These are phyloP conservation scores for Formica exsecta DNA, from an alignment of 1,140 invertebrate genomes.

Conservation along the genomic window DNA sequence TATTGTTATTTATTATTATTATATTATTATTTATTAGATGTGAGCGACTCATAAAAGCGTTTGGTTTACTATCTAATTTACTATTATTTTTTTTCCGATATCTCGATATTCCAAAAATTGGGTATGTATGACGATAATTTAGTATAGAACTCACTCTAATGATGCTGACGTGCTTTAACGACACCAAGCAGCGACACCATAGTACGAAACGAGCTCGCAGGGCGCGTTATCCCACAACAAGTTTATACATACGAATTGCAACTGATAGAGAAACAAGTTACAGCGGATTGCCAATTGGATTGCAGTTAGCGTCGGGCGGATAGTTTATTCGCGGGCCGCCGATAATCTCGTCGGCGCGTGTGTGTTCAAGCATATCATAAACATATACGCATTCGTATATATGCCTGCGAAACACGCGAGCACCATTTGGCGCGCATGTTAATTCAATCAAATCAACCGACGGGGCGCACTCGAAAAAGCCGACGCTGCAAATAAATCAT, in stretches of 20 bases:
- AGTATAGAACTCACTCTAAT: conserved; percentile 32
- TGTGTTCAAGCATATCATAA: conserved; percentile 55
- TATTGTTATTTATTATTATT: no score
- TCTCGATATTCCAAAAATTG: conserved; percentile 30
- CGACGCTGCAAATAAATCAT: conserved; percentile 54
- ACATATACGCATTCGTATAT: not conserved
- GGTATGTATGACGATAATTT: conserved; percentile 16
- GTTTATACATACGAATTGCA: conserved; percentile 58
- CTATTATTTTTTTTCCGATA: not conserved
- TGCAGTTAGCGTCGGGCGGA: conserved; percentile 48
- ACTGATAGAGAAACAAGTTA: conserved; percentile 62
- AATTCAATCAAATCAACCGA: conserved; percentile 60
- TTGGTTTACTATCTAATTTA: conserved; percentile 2
- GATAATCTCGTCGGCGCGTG: conserved; percentile 32
- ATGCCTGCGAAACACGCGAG: conserved; percentile 35
- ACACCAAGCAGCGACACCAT: conserved; percentile 6
- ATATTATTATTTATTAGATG: not conserved
- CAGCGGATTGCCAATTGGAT: conserved; percentile 60
- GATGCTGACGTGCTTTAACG: conserved; percentile 46
- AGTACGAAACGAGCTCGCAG: conserved; percentile 14
- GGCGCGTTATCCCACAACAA: conserved; percentile 58
- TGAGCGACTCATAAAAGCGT: not conserved
- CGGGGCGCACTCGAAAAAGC: conserved; percentile 53
- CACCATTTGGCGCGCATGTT: conserved; percentile 54
- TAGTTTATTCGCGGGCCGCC: conserved; percentile 54